Conservation (phyloP, 2,113 vertebrate species). For the Microtus montanus region DNA sequence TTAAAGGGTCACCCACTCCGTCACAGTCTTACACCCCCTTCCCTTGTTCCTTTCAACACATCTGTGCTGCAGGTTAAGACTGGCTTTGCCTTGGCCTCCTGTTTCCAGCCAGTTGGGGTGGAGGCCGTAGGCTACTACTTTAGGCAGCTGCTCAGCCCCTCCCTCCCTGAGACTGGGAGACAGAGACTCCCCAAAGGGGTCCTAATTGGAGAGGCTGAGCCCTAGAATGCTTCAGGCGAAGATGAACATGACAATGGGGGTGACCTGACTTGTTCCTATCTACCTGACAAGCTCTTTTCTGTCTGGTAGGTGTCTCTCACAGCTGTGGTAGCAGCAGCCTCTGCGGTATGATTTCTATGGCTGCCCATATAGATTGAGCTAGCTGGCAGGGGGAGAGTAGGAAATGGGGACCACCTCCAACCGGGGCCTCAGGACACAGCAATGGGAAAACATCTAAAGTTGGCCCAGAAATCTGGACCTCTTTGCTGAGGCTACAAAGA, state of each 20-base stretch:
- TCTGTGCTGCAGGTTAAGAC: background rate
- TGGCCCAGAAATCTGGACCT: background rate
- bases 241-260: background rate
- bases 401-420: background rate
- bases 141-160: background rate
- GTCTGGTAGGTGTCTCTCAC: background rate
- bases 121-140: background rate
- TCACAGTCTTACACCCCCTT: background rate
- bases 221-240: background rate
- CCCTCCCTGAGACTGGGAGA: slow-evolving; percentile 19
- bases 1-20: background rate
- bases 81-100: background rate
- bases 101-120: background rate
- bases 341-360: background rate
- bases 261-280: background rate
- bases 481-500: background rate
- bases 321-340: background rate
- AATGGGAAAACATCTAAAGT: background rate
- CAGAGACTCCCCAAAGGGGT: background rate
- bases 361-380: background rate
- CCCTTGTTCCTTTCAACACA: background rate
- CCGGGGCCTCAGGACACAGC: background rate
- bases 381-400: background rate
- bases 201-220: background rate
- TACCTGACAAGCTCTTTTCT: background rate